phyloP scores from a whole-genome alignment of 1,140 invertebrate species.

The Aphidius gifuensis region DNA sequence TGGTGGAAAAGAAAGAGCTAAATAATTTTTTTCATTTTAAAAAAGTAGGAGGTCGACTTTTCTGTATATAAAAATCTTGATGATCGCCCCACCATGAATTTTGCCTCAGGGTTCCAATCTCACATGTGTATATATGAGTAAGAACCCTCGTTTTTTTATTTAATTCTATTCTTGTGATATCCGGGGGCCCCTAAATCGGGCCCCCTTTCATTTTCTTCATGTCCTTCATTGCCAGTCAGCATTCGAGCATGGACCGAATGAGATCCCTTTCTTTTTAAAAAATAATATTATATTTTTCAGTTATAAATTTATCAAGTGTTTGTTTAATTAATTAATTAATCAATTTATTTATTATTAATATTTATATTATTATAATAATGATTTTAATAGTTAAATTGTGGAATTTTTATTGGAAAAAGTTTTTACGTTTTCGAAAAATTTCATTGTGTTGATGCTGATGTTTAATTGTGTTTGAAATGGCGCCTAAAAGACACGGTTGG shows the following conservation, averaged over 20 bases:
- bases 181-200: constrained; percentile 35
- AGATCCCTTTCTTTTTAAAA: constrained; percentile 29
- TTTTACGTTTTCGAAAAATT: too few species aligned
- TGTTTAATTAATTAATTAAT: not conserved
- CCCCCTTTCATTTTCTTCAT: constrained; percentile 24
- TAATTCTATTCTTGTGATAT: constrained; percentile 54
- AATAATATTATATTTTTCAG: constrained; percentile 11
- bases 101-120: not conserved
- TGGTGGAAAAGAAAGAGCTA: too few species aligned
- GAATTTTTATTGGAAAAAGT: too few species aligned
- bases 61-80: constrained; percentile 22
- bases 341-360: not conserved
- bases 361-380: not conserved
- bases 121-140: constrained; percentile 9
- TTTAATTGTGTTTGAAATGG: too few species aligned
- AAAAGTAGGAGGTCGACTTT: constrained; percentile 9
- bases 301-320: constrained; percentile 7
- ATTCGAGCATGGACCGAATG: constrained; percentile 51
- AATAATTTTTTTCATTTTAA: not conserved
- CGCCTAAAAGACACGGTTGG: too few species aligned
- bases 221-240: constrained; percentile 42
- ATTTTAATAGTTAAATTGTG: too few species aligned
- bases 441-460: too few species aligned
- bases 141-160: constrained; percentile 35
- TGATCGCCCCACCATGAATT: constrained; percentile 2